Evolutionary conservation across 2,113 vertebrate genomes (phyloP).

Genomic region (Albula goreensis): DNA sequence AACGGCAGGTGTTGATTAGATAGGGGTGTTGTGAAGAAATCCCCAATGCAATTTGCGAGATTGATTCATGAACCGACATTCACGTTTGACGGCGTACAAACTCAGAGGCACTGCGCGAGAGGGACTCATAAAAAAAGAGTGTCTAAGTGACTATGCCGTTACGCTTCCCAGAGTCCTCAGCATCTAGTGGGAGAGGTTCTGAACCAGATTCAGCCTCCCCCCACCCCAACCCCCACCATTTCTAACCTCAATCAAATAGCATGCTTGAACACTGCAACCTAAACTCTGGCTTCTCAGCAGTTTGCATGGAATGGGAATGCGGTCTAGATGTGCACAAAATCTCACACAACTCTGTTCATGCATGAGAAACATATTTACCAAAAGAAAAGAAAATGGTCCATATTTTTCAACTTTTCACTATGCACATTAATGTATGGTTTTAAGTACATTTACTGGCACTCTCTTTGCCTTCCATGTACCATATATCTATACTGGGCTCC

Average conservation of each 20-base stretch:
- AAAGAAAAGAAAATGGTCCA: slow-evolving; percentile 71
- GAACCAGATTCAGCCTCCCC: slow-evolving; percentile 16
- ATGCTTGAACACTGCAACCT: slow-evolving; percentile 63
- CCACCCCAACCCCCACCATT: slow-evolving; percentile 3
- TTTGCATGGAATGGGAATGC: slow-evolving; percentile 89
- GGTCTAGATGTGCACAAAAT: slow-evolving; percentile 75
- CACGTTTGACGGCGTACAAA: slow-evolving; percentile 40
- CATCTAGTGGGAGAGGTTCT: slow-evolving; percentile 30
- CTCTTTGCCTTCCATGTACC: slow-evolving; percentile 54
- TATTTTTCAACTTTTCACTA: slow-evolving; percentile 72
- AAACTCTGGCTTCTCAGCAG: slow-evolving; percentile 81
- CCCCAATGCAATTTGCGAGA: slow-evolving; percentile 52
- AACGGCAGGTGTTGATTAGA: slow-evolving; percentile 63
- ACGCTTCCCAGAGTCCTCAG: slow-evolving; percentile 31
- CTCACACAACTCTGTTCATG: slow-evolving; percentile 71
- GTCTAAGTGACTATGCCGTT: slow-evolving; percentile 25
- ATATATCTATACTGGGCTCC: slow-evolving; percentile 76
- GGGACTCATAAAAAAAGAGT: slow-evolving; percentile 8
- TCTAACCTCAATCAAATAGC: slow-evolving; percentile 46
- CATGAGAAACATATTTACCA: slow-evolving; percentile 78
- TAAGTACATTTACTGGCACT: slow-evolving; percentile 72
- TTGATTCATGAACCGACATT: slow-evolving; percentile 50
- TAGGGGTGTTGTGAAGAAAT: slow-evolving; percentile 54
- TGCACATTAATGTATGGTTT: slow-evolving; percentile 70
- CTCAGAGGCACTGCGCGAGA: slow-evolving; percentile 7